Base-by-base conservation (phyloP, 2,113 vertebrate species). In the Cephalopholis sonnerati region DNA sequence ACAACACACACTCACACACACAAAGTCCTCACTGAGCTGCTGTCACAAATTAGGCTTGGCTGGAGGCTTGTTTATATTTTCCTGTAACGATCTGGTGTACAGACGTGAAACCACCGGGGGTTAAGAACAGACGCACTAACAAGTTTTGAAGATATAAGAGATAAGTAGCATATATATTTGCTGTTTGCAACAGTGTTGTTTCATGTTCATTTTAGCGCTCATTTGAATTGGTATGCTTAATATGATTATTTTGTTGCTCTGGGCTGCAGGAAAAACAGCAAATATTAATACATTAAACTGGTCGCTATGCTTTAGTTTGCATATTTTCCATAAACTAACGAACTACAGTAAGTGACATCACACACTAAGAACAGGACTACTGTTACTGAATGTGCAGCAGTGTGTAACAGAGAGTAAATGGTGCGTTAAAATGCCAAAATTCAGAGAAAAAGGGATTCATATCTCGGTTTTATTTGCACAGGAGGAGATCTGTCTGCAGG, bases 1-100 rank as follows among this genome's bases (percentile, higher is more conserved):
- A 94, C 94, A 93, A 94, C 94, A 78, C 83, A 68, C 29, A 77
- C 29, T 78, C 55, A 17, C 20, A 55, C 51, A 36, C 29, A n/a
- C 39, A 9, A 25, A 62, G 51, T 58, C 53, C 20, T 67, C 62
- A 48, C 50, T 59, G 78, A 64, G 71, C 39, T 68, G 69, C 74
- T 83, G 76, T 72, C 59, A 58, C 57, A 41, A 41, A 65, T 74
- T 29, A 77, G 59, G 44, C 55, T 50, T 32, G 62, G 32, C 62
- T 79, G 74, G 50, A 79, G 62, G 29, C 64, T 29, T 78, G 67
- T 74, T 70, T 46, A 22, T 87, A 5, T 53, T 55, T 50, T 71
- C 12, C 54, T 65, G 83, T 61, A 29, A 29, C 2, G 2, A 2
- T 16, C 13, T n/a, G 58, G 7, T 58, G 64, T 76, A 25, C 51